Conservation (phyloP, 2,113 vertebrate species). For the Heterocephalus glaber region DNA sequence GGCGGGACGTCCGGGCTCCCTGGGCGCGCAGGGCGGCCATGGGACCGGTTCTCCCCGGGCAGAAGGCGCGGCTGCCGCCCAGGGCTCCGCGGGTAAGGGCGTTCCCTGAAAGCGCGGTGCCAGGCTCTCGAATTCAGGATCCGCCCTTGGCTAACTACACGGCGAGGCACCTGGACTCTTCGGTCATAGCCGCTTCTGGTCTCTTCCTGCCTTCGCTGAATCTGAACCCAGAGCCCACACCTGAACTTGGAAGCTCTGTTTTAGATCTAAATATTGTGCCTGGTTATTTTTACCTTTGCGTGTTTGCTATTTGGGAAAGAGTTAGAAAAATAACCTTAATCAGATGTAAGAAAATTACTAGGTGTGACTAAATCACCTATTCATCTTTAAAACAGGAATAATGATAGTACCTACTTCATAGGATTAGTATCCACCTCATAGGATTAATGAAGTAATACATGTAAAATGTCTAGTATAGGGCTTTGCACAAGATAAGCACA, state of each 20-base stretch:
- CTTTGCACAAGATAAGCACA: not conserved
- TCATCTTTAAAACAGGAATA: not conserved
- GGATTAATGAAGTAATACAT: not conserved
- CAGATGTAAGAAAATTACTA: conserved; percentile 5
- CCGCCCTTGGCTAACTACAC: not conserved
- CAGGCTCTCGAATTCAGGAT: not conserved
- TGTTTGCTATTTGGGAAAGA: conserved; percentile 16
- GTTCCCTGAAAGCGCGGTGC: too few species aligned
- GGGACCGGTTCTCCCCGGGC: too few species aligned
- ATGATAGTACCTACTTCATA: not conserved
- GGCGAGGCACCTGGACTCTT: not conserved
- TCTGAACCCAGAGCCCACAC: not conserved
- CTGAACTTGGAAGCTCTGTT: not conserved
- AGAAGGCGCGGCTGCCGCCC: too few species aligned
- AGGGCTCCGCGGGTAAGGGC: too few species aligned
- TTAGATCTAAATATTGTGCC: not conserved
- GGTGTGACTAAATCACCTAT: not conserved
- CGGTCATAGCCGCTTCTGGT: not conserved
- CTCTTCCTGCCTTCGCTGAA: not conserved
- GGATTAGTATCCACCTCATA: not conserved
- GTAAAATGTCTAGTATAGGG: not conserved
- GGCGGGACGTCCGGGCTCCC: too few species aligned
- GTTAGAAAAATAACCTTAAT: conserved; percentile 24
- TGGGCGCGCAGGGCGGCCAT: too few species aligned
- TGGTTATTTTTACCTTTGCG: conserved; percentile 2